These are phyloP conservation scores for Saturnia pavonia DNA, from an alignment of 2,888 invertebrate species.

Conservation along the genomic window DNA sequence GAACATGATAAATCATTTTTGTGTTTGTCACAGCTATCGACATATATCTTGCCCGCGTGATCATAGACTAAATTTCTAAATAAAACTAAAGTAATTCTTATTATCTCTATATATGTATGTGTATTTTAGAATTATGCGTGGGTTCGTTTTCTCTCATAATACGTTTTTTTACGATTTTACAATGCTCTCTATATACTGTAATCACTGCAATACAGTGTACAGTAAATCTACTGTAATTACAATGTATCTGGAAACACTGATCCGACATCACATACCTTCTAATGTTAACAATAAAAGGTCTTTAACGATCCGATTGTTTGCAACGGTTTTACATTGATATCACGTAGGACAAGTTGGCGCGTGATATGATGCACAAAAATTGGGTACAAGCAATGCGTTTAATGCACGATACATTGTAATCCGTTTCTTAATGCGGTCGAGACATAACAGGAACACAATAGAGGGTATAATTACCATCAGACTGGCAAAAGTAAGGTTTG, in stretches of 20 bases:
- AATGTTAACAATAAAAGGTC: constrained; percentile 38
- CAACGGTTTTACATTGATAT: constrained; percentile 44
- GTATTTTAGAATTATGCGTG: too few relatives aligned
- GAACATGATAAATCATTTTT: too few relatives aligned
- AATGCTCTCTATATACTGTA: too few relatives aligned
- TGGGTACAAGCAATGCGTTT: constrained; percentile 32
- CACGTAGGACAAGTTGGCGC: constrained; percentile 39
- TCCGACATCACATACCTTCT: constrained; percentile 13
- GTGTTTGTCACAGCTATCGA: too few relatives aligned
- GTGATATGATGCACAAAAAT: constrained; percentile 43
- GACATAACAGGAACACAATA: constrained; percentile 12
- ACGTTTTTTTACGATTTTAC: too few relatives aligned
- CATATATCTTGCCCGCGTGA: too few relatives aligned
- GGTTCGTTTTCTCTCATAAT: too few relatives aligned
- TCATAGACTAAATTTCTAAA: too few relatives aligned
- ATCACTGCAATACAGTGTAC: too few relatives aligned
- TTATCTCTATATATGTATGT: too few relatives aligned
- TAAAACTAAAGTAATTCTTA: too few relatives aligned
- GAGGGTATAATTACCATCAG: neutral
- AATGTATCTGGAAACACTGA: neutral
- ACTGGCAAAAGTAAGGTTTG: neutral
- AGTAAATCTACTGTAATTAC: too few relatives aligned
- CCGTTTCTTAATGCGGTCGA: constrained; percentile 21
- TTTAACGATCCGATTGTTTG: constrained; percentile 53
- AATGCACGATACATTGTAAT: constrained; percentile 23